Evolutionary conservation across 2,888 invertebrate genomes (phyloP), one percentile per base, ranked within the genome.

Genomic region (Herminia tarsipennalis): DNA sequence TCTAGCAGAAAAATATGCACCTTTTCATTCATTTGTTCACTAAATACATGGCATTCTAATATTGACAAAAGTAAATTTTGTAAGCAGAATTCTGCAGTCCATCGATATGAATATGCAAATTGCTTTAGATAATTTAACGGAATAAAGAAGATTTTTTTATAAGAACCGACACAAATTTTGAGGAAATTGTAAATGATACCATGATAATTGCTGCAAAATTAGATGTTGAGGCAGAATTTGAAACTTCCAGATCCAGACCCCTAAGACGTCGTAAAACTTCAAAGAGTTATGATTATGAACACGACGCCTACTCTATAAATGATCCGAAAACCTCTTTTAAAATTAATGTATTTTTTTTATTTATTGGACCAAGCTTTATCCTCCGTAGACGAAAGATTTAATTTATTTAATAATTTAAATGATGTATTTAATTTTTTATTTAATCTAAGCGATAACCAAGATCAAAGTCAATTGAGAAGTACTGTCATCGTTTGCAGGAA

Each of bases 51-150:
- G n/a, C n/a, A n/a, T n/a, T n/a, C n/a, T n/a, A n/a, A n/a, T n/a
- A n/a, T n/a, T n/a, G n/a, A n/a, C n/a, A n/a, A n/a, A n/a, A n/a
- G n/a, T n/a, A n/a, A n/a, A n/a, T n/a, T n/a, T n/a, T n/a, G n/a
- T n/a, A n/a, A n/a, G n/a, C n/a, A 52, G 51, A 51, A 55, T 49
- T 49, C 51, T 54, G 29, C 56, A 54, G 47, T 52, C 46, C 51
- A 9, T 52, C 30, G 42, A 54, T 52, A 58, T 49, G 52, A 55
- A 52, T 54, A 54, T 51, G 48, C 50, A 54, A 51, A 44, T 48
- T 50, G 51, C 48, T 58, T 49, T 49, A 54, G 42, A 56, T 44
- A 52, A 52, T 59, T 61, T 56, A 54, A 34, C 51, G 9, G 48
- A 59, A 45, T 59, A 48, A 50, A 56, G 48, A 13, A 48, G 54